phyloP scores from a whole-genome alignment of 2,797 vertebrate genomes.

The Staurois parvus region DNA sequence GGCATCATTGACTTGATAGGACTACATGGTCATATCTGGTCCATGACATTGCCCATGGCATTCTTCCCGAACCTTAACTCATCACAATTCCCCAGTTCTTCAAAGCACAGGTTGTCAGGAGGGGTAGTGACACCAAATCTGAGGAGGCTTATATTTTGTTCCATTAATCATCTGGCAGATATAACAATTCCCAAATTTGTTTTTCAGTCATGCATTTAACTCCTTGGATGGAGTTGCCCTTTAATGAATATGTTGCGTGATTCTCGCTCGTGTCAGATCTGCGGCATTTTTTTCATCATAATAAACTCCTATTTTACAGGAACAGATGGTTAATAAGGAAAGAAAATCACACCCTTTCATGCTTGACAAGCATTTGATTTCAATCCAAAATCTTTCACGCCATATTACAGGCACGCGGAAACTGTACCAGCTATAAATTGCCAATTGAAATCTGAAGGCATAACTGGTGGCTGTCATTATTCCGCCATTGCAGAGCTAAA shows the following conservation, averaged over 20 bases:
- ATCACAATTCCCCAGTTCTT: too few relatives aligned
- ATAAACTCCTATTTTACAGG: constrained; percentile 1
- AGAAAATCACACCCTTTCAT: constrained; percentile 14
- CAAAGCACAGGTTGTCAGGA: too few relatives aligned
- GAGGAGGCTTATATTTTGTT: too few relatives aligned
- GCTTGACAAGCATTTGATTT: constrained; percentile 41
- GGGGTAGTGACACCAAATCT: too few relatives aligned
- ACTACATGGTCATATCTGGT: too few relatives aligned
- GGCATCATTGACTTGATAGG: too few relatives aligned
- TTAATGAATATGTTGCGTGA: background rate
- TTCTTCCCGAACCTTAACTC: too few relatives aligned
- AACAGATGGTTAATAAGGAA: constrained; percentile 47
- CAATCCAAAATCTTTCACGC: constrained; percentile 37
- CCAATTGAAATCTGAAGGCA: constrained; percentile 33
- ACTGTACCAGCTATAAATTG: constrained; percentile 44
- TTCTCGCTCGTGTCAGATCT: background rate
- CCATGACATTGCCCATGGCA: too few relatives aligned
- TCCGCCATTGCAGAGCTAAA: constrained; percentile 38
- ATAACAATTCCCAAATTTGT: too few relatives aligned
- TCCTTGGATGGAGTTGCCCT: too few relatives aligned
- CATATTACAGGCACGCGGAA: constrained; percentile 31
- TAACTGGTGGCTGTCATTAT: constrained; percentile 26
- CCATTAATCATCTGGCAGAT: too few relatives aligned
- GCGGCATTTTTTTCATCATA: background rate
- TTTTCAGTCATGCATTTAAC: too few relatives aligned